Conservation (phyloP, 1,140 invertebrate species). For the Bombus consobrinus region DNA sequence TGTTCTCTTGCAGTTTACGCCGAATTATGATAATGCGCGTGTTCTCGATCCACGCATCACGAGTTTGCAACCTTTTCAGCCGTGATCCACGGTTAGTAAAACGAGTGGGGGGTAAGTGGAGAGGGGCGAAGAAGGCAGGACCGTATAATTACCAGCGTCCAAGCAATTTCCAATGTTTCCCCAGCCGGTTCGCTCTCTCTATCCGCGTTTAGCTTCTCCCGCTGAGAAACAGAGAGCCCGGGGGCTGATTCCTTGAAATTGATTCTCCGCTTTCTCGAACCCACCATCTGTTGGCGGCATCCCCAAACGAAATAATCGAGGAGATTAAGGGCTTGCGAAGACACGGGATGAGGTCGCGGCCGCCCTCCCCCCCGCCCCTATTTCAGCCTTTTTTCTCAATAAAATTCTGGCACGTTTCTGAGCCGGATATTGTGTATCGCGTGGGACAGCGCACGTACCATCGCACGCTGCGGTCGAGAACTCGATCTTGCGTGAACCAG, state of each 20-base stretch:
- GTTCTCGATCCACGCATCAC: background rate
- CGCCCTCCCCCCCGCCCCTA: background rate
- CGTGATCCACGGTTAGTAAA: conserved; percentile 2
- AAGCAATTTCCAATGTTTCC: conserved; percentile 61
- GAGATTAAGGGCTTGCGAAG: conserved; percentile 62
- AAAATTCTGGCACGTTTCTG: conserved; percentile 58
- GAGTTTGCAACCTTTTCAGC: background rate
- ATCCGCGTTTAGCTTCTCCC: conserved; percentile 15
- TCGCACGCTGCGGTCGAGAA: conserved; percentile 27
- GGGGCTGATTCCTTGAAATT: conserved; percentile 68
- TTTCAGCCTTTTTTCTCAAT: conserved; percentile 48
- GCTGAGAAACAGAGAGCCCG: conserved; percentile 37
- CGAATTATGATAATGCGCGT: conserved; percentile 35
- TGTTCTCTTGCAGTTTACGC: conserved; percentile 6
- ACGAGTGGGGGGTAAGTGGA: too few relatives aligned
- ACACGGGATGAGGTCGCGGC: conserved; percentile 33
- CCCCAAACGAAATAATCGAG: conserved; percentile 70
- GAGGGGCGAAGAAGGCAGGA: background rate
- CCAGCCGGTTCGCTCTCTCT: background rate
- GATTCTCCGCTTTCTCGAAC: conserved; percentile 59
- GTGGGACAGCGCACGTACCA: background rate
- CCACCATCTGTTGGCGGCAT: conserved; percentile 69
- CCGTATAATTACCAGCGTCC: conserved; percentile 47
- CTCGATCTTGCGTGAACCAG: conserved; percentile 52
- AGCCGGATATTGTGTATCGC: conserved; percentile 47